phyloP scores from a whole-genome alignment of 1,140 invertebrate genomes.

The Drosophila tropicalis region DNA sequence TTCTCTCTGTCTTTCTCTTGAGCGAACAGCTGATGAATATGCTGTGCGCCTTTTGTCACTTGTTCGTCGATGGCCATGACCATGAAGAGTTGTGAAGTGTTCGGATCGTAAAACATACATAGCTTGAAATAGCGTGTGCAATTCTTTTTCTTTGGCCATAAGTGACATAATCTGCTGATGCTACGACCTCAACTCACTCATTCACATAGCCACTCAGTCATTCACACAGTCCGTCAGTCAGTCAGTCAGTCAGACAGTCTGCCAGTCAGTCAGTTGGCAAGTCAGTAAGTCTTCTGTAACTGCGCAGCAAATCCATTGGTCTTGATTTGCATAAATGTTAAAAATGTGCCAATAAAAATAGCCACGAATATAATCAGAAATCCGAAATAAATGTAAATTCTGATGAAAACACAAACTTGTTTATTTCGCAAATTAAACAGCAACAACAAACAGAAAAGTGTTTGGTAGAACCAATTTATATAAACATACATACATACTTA shows the following conservation, averaged over 20 bases:
- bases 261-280: conserved; percentile 35
- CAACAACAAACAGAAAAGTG: conserved; percentile 49
- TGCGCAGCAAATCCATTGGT: conserved; percentile 64
- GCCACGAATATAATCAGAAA: conserved; percentile 53
- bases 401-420: conserved; percentile 76
- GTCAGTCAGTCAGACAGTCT: conserved; percentile 24
- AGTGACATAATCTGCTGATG: conserved; percentile 80
- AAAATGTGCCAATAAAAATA: conserved; percentile 80
- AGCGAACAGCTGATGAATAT: conserved; percentile 65
- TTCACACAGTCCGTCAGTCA: conserved; percentile 29
- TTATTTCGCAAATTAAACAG: conserved; percentile 72
- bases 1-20: conserved; percentile 23
- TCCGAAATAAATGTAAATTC: conserved; percentile 72
- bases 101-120: conserved; percentile 16
- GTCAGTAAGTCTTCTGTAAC: conserved; percentile 71
- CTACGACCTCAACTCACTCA: conserved; percentile 33
- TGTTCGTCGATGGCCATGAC: conserved; percentile 66
- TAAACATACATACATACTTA: background rate
- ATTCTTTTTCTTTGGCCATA: conserved; percentile 36
- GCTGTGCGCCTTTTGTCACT: conserved; percentile 50
- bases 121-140: conserved; percentile 59
- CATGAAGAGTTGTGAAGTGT: conserved; percentile 57
- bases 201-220: background rate
- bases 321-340: conserved; percentile 74
- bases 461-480: conserved; percentile 53